Evolutionary conservation across 2,797 vertebrate genomes (phyloP), one percentile per base, ranked within the genome.

Genomic region (Margarornis squamiger): DNA sequence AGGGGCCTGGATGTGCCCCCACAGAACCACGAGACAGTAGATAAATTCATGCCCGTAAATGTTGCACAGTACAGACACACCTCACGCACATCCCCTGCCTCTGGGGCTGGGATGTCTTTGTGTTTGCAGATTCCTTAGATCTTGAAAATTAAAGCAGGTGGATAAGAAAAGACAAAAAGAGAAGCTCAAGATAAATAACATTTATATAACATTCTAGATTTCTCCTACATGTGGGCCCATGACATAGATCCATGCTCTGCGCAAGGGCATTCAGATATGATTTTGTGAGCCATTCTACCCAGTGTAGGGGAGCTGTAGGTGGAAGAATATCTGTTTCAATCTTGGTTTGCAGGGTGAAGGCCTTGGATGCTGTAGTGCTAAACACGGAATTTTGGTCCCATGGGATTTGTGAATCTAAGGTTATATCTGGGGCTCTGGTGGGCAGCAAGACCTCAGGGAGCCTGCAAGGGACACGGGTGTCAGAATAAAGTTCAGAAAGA

Each of bases 401-500:
- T 7, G 15, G 16, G 0, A 3, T 78, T n/a, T 75, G 27, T 46
- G 62, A 36, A 52, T 39, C 30, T 36, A 21, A 45, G 30, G 20
- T 36, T 68, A 22, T 13, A 16, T 10, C 27, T 65, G n/a, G 13
- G 32, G 14, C 30, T 81, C 29, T 32, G 30, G 22, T 70, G 24
- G n/a, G 36, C 70, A 90, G 24, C 38, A 78, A 49, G 48, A 67
- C 19, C 27, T 43, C 51, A 51, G 8, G 74, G 36, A n/a, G 5
- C 2, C 32, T 57, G 8, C 48, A 55, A 74, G 18, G 29, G 9
- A 12, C 32, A 45, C 0, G 0, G 14, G 12, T n/a, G 3, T 32
- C 58, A 55, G 61, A 73, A 75, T 11, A 39, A 81, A 82, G n/a
- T 26, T 85, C 21, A 59, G 67, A 48, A 22, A 54, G 19, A 54